A percentile compares a stretch with the other conserved stretches of the same genome.
Evolutionary conservation across 2,888 invertebrate genomes (phyloP).

Genomic region (Drosophila dives): DNA sequence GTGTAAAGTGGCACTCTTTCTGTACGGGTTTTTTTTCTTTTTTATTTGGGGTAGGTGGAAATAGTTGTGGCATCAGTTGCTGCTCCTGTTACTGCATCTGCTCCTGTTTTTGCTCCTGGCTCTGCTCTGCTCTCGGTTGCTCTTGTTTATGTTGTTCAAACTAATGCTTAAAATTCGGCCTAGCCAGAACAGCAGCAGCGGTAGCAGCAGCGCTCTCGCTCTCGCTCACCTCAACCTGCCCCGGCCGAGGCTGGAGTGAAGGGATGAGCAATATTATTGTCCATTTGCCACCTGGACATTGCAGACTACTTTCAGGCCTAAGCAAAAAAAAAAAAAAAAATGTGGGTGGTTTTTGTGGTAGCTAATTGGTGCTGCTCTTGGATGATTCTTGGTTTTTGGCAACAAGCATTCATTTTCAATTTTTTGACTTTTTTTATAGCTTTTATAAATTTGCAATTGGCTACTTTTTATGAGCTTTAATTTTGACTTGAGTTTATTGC

Average conservation of each 20-base stretch:
- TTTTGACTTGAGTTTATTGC: background rate
- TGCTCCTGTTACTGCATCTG: background rate
- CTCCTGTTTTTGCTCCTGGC: conserved; percentile 1
- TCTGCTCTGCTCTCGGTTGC: background rate
- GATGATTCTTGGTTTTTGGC: conserved; percentile 28
- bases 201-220: conserved; percentile 1
- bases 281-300: conserved; percentile 49
- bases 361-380: background rate
- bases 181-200: conserved; percentile 38
- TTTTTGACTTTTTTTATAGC: conserved; percentile 5
- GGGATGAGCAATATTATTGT: conserved; percentile 18
- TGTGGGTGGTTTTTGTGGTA: conserved; percentile 37
- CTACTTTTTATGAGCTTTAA: background rate
- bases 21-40: background rate
- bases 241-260: background rate
- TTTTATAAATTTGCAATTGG: background rate
- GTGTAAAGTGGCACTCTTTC: conserved; percentile 48
- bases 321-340: background rate
- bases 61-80: conserved; percentile 50
- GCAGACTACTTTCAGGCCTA: conserved; percentile 27
- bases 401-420: conserved; percentile 29
- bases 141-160: conserved; percentile 77
- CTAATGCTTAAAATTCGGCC: conserved; percentile 79
- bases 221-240: conserved; percentile 22
- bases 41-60: conserved; percentile 25